A percentile compares a stretch with the other conserved stretches of the same genome.
These are phyloP conservation scores for Timandra comae DNA, from an alignment of 2,888 invertebrate species.

Conservation along the genomic window DNA sequence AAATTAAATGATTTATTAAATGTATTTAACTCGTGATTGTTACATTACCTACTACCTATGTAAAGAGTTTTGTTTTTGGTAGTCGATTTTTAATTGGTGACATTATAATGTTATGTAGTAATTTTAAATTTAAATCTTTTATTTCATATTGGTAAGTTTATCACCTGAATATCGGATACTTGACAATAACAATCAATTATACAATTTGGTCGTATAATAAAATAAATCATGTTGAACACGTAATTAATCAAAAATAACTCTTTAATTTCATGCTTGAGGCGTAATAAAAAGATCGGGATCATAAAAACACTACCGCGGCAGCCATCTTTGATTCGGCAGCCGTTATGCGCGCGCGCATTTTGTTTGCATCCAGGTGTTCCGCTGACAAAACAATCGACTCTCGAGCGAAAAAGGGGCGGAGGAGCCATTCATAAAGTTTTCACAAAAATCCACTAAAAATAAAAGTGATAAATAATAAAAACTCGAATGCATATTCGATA, in stretches of 20 bases:
- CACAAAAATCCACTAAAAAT: constrained; percentile 61
- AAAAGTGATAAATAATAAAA: constrained; percentile 51
- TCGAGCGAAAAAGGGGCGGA: constrained; percentile 64
- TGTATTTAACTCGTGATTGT: too few relatives aligned
- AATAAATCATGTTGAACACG: constrained; percentile 18
- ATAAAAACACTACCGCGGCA: constrained; percentile 32
- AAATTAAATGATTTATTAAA: too few relatives aligned
- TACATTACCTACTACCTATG: too few relatives aligned
- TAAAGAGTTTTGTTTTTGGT: too few relatives aligned
- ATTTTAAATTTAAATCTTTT: too few relatives aligned
- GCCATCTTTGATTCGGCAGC: constrained; percentile 53
- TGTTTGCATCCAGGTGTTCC: constrained; percentile 72
- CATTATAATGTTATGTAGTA: too few relatives aligned
- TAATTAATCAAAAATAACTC: constrained; percentile 22
- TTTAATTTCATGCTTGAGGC: constrained; percentile 25
- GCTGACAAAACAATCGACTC: constrained; percentile 74
- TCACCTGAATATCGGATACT: too few relatives aligned
- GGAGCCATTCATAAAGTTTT: constrained; percentile 59
- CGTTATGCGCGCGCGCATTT: constrained; percentile 55
- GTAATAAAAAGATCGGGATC: constrained; percentile 24
- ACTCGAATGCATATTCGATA: constrained; percentile 22
- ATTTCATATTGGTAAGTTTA: too few relatives aligned
- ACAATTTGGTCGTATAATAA: too few relatives aligned
- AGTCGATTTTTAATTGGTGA: too few relatives aligned
- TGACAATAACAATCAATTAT: not conserved